These are phyloP conservation scores for Aptenodytes forsteri DNA, from an alignment of 2,113 vertebrate species.

Conservation along the genomic window DNA sequence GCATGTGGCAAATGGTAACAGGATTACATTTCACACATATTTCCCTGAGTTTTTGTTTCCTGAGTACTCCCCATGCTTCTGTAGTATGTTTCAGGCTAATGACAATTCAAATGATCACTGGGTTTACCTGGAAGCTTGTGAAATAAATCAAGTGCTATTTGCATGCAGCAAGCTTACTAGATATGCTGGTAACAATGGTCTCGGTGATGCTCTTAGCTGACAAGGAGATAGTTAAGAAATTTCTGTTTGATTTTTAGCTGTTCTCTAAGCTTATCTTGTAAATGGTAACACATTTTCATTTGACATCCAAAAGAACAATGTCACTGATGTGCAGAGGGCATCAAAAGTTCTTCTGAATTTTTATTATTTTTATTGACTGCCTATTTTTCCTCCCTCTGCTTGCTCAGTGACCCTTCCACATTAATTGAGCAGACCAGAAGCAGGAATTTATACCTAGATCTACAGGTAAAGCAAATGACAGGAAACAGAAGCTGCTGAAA, in stretches of 20 bases:
- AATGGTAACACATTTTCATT: neutral
- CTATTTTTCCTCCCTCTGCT: neutral
- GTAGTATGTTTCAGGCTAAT: neutral
- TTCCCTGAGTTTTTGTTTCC: constrained; percentile 26
- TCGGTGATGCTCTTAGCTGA: neutral
- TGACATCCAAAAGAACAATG: neutral
- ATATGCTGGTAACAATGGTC: neutral
- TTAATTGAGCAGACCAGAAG: neutral
- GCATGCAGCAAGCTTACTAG: neutral
- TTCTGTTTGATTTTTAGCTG: neutral
- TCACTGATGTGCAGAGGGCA: neutral
- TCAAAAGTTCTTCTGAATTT: neutral
- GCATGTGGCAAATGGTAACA: constrained; percentile 4
- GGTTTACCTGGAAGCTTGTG: constrained; percentile 8
- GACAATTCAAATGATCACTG: neutral
- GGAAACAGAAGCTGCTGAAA: neutral
- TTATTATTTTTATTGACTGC: constrained; percentile 3
- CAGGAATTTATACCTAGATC: neutral
- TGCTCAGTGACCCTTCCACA: neutral
- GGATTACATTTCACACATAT: constrained; percentile 51
- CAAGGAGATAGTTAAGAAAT: neutral
- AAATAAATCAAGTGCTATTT: constrained; percentile 27
- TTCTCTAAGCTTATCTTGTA: neutral
- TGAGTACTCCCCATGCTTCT: neutral
- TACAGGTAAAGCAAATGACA: neutral